phyloP scores from a whole-genome alignment of 1,140 invertebrate species.

The Heliconius hewitsoni region DNA sequence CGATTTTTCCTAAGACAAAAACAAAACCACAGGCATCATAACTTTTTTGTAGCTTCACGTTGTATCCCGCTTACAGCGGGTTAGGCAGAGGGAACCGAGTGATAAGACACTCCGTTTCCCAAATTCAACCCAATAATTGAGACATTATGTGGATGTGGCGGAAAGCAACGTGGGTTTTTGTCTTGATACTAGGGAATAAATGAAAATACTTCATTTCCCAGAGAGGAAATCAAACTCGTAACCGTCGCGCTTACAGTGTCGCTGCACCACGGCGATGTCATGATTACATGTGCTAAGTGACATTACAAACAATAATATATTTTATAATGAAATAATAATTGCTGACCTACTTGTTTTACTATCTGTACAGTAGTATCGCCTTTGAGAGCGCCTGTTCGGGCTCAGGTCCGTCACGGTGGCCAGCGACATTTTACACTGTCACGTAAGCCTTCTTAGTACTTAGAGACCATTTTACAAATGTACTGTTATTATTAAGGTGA shows the following conservation, averaged over 20 bases:
- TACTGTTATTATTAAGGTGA: not conserved
- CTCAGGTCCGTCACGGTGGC: conserved; percentile 10
- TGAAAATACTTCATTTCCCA: not conserved
- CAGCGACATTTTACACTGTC: conserved; percentile 5
- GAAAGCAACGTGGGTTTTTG: too few species aligned
- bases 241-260: too few species aligned
- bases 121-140: not conserved
- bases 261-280: too few species aligned
- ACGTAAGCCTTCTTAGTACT: conserved; percentile 7
- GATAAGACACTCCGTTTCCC: not conserved
- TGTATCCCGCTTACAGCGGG: not conserved
- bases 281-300: too few species aligned
- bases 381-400: not conserved
- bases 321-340: not conserved
- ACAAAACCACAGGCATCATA: too few species aligned
- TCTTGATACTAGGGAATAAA: not conserved
- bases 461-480: not conserved
- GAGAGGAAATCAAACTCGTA: not conserved
- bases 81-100: not conserved
- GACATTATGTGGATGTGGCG: not conserved
- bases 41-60: not conserved
- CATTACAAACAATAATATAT: not conserved
- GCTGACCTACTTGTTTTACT: not conserved
- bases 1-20: too few species aligned
- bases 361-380: not conserved